Percentiles rank a stretch among this genome's conserved stretches.
Evolutionary conservation across 2,888 invertebrate species (phyloP).

Genomic region (Hirtodrosophila histrioides): DNA sequence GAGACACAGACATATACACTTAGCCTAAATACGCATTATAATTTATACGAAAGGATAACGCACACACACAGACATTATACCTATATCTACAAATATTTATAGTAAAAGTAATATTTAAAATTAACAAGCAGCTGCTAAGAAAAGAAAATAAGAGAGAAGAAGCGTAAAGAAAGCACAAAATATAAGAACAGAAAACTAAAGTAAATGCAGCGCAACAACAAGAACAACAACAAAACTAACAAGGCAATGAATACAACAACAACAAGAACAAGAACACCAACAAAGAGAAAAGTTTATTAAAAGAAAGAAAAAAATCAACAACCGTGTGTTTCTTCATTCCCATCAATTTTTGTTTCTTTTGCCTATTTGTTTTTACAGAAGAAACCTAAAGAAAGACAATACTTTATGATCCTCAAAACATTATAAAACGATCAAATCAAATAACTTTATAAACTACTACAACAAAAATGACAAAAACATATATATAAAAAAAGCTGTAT

Average conservation of each 20-base stretch:
- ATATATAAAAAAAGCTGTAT: slow-evolving; percentile 12
- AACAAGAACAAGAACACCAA: slow-evolving; percentile 40
- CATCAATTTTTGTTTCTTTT: slow-evolving; percentile 6
- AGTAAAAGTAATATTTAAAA: slow-evolving; percentile 73
- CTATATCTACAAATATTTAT: slow-evolving; percentile 65
- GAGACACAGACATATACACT: slow-evolving; percentile 20
- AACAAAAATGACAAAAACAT: slow-evolving; percentile 13
- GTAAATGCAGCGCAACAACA: slow-evolving; percentile 42
- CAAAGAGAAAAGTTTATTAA: slow-evolving; percentile 57
- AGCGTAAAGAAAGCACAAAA: slow-evolving; percentile 10
- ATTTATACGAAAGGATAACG: slow-evolving; percentile 17
- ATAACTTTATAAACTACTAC: no score
- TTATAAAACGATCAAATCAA: no score
- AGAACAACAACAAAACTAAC: slow-evolving; percentile 11
- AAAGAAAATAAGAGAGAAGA: slow-evolving; percentile 15
- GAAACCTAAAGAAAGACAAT: slow-evolving; percentile 4
- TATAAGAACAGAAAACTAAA: slow-evolving; percentile 26
- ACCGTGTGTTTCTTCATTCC: slow-evolving; percentile 47
- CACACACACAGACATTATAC: slow-evolving; percentile 44
- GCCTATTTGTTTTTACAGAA: slow-evolving; percentile 26
- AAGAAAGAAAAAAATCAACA: slow-evolving; percentile 47
- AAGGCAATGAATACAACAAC: slow-evolving; percentile 41
- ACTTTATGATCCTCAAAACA: neutral
- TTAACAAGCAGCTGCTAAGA: slow-evolving; percentile 39
- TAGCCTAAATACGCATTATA: slow-evolving; percentile 44